phyloP scores from a whole-genome alignment of 2,888 invertebrate species.

The Drosophila ustulata region DNA sequence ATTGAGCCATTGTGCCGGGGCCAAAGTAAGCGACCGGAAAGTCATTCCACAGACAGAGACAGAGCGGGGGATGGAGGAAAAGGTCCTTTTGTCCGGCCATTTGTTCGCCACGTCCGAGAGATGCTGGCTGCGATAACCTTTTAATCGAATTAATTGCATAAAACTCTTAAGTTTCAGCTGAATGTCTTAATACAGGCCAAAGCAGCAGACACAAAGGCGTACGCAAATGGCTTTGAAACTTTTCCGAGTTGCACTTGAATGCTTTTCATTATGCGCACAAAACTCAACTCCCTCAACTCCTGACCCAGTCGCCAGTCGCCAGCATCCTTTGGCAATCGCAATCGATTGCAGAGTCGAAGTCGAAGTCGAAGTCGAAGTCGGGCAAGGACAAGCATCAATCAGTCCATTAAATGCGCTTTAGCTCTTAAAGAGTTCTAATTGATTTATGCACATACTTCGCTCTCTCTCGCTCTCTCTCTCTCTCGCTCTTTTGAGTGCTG shows the following conservation, averaged over 20 bases:
- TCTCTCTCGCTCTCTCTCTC: too few relatives aligned
- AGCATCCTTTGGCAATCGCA: too few relatives aligned
- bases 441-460: constrained; percentile 3
- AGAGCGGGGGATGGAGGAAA: background rate
- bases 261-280: constrained; percentile 45
- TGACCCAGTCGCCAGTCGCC: constrained; percentile 11
- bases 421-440: constrained; percentile 11
- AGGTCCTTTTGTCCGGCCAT: background rate
- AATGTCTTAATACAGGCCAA: constrained; percentile 36
- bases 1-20: constrained; percentile 41
- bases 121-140: constrained; percentile 43
- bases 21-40: constrained; percentile 14
- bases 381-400: constrained; percentile 10
- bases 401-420: constrained; percentile 22
- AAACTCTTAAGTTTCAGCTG: constrained; percentile 42
- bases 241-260: constrained; percentile 54
- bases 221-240: constrained; percentile 42
- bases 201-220: constrained; percentile 17
- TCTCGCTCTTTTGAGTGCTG: too few relatives aligned
- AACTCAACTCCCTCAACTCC: constrained; percentile 8
- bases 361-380: constrained; percentile 3
- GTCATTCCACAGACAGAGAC: constrained; percentile 25
- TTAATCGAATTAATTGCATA: constrained; percentile 75
- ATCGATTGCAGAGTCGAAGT: background rate
- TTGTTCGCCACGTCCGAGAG: constrained; percentile 3